phyloP scores from a whole-genome alignment of 2,113 vertebrate species.

The Hystrix cristata region DNA sequence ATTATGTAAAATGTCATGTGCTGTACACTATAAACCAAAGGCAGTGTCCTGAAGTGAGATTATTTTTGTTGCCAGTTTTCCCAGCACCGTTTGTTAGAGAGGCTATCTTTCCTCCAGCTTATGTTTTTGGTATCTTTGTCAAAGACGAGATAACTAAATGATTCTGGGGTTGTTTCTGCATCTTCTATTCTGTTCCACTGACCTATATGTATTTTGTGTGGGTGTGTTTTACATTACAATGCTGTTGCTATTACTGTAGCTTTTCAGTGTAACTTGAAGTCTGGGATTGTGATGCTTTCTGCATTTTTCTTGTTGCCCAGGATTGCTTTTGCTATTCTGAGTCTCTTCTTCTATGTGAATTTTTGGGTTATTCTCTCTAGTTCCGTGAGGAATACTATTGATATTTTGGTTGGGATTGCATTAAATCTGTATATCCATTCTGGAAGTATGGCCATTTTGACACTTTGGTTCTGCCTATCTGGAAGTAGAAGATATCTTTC shows the following conservation, averaged over 20 bases:
- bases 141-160: neutral
- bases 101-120: neutral
- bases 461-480: no score
- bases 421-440: neutral
- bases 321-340: neutral
- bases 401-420: neutral
- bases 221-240: neutral
- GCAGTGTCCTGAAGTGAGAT: conserved; percentile 14
- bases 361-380: neutral
- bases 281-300: neutral
- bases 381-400: neutral
- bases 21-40: neutral
- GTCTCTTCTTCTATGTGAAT: neutral
- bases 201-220: neutral
- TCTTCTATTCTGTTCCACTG: neutral
- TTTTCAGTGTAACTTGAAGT: neutral
- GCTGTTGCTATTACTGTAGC: neutral
- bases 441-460: neutral
- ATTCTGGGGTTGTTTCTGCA: neutral
- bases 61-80: conserved; percentile 18
- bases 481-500: no score
- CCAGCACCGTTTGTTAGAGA: neutral
- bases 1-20: neutral
- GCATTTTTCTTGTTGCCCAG: neutral
- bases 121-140: neutral